Conservation (phyloP, 2,113 vertebrate species). For the Mastomys natalensis region DNA sequence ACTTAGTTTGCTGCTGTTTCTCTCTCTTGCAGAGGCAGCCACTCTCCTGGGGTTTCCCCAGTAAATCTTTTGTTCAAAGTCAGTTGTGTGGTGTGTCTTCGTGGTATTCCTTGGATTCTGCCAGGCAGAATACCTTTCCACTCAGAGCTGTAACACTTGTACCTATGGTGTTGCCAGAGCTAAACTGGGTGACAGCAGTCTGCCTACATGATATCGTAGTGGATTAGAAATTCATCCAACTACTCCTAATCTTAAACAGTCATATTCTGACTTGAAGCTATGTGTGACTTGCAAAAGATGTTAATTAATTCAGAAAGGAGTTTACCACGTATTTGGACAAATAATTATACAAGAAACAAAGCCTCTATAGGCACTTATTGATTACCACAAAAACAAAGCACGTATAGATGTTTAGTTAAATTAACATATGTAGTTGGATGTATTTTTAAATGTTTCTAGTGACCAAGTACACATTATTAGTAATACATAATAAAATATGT, state of each 20-base stretch:
- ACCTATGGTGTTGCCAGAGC: background rate
- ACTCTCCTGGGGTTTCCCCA: background rate
- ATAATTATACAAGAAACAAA: background rate
- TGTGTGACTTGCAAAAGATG: conserved; percentile 4
- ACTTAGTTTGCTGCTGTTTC: background rate
- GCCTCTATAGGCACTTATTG: background rate
- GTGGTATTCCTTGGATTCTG: background rate
- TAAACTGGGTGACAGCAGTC: background rate
- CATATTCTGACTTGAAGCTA: background rate
- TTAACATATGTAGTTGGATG: background rate
- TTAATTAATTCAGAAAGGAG: background rate
- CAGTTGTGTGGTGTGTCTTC: background rate
- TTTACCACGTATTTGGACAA: background rate
- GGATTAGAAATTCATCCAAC: background rate
- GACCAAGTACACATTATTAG: background rate
- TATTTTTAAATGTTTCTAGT: conserved; percentile 32
- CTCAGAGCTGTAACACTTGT: background rate
- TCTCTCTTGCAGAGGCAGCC: background rate
- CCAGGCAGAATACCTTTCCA: background rate
- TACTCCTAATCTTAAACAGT: background rate
- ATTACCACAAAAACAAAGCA: conserved; percentile 11
- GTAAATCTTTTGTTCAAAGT: background rate
- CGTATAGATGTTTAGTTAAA: background rate
- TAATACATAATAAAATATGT: conserved; percentile 4
- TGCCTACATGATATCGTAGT: background rate